Conservation (phyloP, 2,113 vertebrate genomes). For the Turnix velox region DNA sequence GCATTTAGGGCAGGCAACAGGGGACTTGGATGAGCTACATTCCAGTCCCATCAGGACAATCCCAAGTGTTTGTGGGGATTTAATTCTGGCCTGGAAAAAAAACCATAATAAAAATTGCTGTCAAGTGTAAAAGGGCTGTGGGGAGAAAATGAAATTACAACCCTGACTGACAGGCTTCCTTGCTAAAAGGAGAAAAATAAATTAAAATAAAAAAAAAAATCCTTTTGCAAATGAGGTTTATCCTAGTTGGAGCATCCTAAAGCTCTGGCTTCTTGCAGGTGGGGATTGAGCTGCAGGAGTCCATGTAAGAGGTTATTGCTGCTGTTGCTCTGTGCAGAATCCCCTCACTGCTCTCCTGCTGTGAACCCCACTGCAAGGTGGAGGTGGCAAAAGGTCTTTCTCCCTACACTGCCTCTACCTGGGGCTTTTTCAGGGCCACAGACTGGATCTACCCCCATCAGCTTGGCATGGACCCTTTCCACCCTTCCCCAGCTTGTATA, state of each 20-base stretch:
- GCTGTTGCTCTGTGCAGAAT: background rate
- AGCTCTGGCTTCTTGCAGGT: background rate
- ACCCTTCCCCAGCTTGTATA: background rate
- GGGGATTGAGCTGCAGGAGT: background rate
- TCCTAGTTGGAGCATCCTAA: background rate
- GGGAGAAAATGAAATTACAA: background rate
- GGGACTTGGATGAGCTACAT: background rate
- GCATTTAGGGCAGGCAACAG: background rate
- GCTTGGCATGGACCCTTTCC: background rate
- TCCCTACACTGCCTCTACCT: fast-evolving
- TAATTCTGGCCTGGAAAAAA: background rate
- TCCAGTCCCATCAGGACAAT: background rate
- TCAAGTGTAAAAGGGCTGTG: background rate
- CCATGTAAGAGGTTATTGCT: constrained; percentile 27
- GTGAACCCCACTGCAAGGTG: background rate
- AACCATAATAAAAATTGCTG: background rate
- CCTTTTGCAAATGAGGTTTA: background rate
- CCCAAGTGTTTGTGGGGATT: background rate
- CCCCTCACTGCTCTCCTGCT: background rate
- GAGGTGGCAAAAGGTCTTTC: background rate
- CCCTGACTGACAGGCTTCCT: no score
- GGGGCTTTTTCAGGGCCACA: background rate
- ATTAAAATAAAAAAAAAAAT: background rate
- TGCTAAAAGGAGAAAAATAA: background rate
- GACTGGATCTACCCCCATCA: background rate